Evolutionary conservation across 2,888 invertebrate species (phyloP).

Genomic region (Nomada goodeniana): DNA sequence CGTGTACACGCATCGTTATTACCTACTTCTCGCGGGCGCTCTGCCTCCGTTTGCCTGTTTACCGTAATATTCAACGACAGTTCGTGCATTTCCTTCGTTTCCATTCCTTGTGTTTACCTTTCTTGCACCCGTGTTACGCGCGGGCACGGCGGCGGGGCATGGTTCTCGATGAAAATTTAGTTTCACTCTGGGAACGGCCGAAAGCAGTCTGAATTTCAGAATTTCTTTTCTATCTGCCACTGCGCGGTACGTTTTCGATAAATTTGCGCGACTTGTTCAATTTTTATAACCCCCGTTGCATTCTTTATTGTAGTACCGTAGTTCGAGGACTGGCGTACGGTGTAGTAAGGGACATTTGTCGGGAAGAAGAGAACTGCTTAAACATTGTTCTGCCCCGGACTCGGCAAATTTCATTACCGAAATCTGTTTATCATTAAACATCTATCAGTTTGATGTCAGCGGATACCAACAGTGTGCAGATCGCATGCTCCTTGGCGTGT

Average conservation of each 20-base stretch:
- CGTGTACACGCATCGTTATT: slow-evolving; percentile 5
- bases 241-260: too few species aligned
- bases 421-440: slow-evolving; percentile 42
- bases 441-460: slow-evolving; percentile 21
- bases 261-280: too few species aligned
- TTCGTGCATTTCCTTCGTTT: not conserved
- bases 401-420: slow-evolving; percentile 19
- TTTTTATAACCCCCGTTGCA: too few species aligned
- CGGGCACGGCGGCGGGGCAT: too few species aligned
- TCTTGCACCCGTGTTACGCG: too few species aligned
- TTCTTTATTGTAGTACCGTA: too few species aligned
- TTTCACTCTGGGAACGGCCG: too few species aligned
- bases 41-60: not conserved
- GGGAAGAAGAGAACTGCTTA: not conserved
- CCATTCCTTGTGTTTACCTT: not conserved
- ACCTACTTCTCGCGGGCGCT: not conserved
- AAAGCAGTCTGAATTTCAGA: too few species aligned
- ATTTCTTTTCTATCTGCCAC: too few species aligned
- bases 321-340: too few species aligned
- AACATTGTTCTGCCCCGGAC: not conserved
- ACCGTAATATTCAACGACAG: not conserved
- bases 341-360: not conserved
- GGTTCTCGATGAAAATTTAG: too few species aligned
- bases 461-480: not conserved
- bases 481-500: not conserved